These are phyloP conservation scores for Acrobasis suavella DNA, from an alignment of 2,888 invertebrate species.

Conservation along the genomic window DNA sequence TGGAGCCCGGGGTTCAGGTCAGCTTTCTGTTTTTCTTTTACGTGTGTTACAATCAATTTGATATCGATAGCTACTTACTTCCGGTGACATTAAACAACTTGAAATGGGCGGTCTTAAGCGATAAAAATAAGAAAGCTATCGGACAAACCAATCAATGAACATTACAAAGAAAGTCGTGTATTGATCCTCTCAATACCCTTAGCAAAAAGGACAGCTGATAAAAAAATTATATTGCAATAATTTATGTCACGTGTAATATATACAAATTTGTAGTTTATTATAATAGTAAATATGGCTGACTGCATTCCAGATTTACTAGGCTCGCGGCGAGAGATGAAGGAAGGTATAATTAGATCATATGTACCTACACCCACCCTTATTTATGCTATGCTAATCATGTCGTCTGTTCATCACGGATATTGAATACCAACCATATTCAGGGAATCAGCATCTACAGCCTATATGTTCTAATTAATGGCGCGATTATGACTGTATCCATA, in stretches of 20 bases:
- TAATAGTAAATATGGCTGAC: constrained; percentile 1
- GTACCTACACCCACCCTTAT: constrained; percentile 52
- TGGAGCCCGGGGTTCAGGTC: no score
- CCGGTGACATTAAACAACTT: no score
- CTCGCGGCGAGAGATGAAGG: constrained; percentile 56
- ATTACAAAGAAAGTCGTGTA: neutral
- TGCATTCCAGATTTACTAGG: constrained; percentile 53
- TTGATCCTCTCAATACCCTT: neutral
- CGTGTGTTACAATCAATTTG: no score
- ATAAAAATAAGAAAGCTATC: no score
- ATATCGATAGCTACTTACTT: no score
- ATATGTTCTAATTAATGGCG: no score
- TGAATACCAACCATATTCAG: neutral
- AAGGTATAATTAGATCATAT: constrained; percentile 68
- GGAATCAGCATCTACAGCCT: no score
- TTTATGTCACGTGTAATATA: constrained; percentile 20
- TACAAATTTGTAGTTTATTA: neutral
- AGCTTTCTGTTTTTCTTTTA: no score
- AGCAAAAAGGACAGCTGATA: neutral
- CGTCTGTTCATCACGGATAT: neutral
- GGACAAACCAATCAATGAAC: no score
- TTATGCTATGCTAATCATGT: constrained; percentile 32
- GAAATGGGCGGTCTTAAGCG: no score
- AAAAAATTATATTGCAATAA: neutral
- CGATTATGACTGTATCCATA: neutral